These are phyloP conservation scores for Atractosteus spatula DNA, from an alignment of 2,113 vertebrate species.

Conservation along the genomic window DNA sequence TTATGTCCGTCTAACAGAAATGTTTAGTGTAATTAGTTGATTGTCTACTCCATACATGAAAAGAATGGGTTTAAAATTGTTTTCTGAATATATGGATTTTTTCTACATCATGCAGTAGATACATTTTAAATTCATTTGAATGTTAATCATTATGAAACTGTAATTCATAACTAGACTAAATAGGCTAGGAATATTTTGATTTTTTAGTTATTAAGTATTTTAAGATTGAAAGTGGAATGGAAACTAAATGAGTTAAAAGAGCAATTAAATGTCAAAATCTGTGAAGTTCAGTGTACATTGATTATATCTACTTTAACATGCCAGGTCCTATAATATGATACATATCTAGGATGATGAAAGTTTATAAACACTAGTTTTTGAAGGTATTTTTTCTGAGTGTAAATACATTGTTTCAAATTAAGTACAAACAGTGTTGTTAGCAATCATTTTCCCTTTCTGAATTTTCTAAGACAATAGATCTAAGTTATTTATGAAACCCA, in stretches of 20 bases:
- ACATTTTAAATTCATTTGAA: too few relatives aligned
- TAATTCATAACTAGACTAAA: too few relatives aligned
- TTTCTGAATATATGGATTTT: too few relatives aligned
- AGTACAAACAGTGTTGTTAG: not conserved
- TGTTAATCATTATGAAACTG: too few relatives aligned
- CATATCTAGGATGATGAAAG: not conserved
- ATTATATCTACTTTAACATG: not conserved
- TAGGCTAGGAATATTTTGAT: too few relatives aligned
- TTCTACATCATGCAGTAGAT: too few relatives aligned
- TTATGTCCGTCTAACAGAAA: not conserved
- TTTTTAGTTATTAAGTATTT: too few relatives aligned
- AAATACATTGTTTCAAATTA: too few relatives aligned
- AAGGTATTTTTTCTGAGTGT: too few relatives aligned
- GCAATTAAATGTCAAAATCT: not conserved
- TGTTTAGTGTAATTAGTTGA: not conserved
- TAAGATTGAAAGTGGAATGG: not conserved
- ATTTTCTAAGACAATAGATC: slow-evolving; percentile 19
- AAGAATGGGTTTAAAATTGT: too few relatives aligned
- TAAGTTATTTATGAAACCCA: slow-evolving; percentile 41
- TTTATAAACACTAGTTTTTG: not conserved
- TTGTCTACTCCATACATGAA: too few relatives aligned
- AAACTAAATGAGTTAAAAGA: not conserved
- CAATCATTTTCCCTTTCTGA: not conserved
- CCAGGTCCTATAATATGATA: not conserved
- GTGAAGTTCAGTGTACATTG: not conserved